phyloP scores from a whole-genome alignment of 2,797 vertebrate species.

The Menidia menidia region DNA sequence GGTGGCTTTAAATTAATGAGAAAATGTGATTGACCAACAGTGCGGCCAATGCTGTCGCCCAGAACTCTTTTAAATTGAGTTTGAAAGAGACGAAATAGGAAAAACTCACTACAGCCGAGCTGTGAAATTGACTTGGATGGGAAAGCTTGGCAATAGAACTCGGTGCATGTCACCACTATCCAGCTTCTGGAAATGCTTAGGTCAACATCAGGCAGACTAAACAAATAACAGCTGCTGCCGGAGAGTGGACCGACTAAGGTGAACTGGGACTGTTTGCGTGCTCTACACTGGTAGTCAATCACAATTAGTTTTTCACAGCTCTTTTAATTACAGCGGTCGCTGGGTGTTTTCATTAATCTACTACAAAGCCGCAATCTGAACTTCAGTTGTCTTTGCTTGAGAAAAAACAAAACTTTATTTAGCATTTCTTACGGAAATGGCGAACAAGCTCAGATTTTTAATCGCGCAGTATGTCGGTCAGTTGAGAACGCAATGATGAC shows the following conservation, averaged over 20 bases:
- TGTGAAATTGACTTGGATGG: slow-evolving; percentile 77
- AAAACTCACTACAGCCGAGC: slow-evolving; percentile 40
- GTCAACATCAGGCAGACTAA: slow-evolving; percentile 40
- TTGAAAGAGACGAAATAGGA: slow-evolving; percentile 66
- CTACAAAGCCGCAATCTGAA: not conserved
- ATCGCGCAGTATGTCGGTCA: not conserved
- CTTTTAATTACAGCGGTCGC: no score
- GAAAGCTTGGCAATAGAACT: slow-evolving; percentile 58
- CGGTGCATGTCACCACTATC: slow-evolving; percentile 46
- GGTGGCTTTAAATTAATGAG: slow-evolving; percentile 78
- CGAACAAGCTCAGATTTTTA: not conserved
- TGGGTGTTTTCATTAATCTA: no score
- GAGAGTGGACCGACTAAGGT: slow-evolving; percentile 23
- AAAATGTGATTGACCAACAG: slow-evolving; percentile 79
- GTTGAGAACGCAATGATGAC: not conserved
- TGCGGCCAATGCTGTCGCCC: slow-evolving; percentile 66
- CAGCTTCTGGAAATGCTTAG: slow-evolving; percentile 43
- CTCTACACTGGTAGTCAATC: not conserved
- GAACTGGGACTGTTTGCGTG: slow-evolving; percentile 15
- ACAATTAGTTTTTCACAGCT: not conserved
- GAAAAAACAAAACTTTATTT: not conserved
- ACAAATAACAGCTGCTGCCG: slow-evolving; percentile 35
- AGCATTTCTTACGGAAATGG: not conserved
- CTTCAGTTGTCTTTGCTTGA: not conserved
- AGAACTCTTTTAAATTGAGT: slow-evolving; percentile 77